These are phyloP conservation scores for Microctonus aethiopoides DNA, from an alignment of 2,888 invertebrate species.

Conservation along the genomic window DNA sequence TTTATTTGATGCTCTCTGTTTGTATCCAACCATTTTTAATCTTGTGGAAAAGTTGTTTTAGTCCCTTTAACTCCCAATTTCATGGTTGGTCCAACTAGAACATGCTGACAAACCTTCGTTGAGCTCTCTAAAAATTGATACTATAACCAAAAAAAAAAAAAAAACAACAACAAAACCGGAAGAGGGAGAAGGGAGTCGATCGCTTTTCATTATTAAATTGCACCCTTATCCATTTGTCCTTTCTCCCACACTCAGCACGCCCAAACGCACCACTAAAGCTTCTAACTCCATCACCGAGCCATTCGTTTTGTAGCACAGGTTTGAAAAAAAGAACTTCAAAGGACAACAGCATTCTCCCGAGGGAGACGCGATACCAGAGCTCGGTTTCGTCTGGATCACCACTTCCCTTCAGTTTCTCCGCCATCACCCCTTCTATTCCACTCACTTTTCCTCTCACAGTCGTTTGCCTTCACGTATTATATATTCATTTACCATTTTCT, in stretches of 20 bases:
- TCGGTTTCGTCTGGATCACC: slow-evolving; percentile 27
- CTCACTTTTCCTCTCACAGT: slow-evolving; percentile 3
- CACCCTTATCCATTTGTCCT: slow-evolving; percentile 36
- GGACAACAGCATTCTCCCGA: slow-evolving; percentile 41
- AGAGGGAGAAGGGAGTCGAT: slow-evolving; percentile 15
- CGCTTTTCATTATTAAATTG: slow-evolving; percentile 40
- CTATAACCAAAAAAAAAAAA: slow-evolving; percentile 11
- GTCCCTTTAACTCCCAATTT: not conserved
- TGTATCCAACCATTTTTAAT: too few species aligned
- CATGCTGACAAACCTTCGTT: slow-evolving; percentile 12
- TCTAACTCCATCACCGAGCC: not conserved
- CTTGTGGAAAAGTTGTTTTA: too few species aligned
- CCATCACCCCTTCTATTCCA: slow-evolving; percentile 10
- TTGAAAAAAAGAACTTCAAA: slow-evolving; percentile 44
- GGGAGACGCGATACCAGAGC: slow-evolving; percentile 32
- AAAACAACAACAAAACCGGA: not conserved
- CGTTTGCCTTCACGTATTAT: slow-evolving; percentile 49
- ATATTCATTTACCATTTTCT: slow-evolving; percentile 63
- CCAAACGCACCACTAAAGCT: not conserved
- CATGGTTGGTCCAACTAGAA: not conserved
- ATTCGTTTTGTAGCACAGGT: slow-evolving; percentile 7
- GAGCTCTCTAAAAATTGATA: slow-evolving; percentile 4
- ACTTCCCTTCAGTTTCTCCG: slow-evolving; percentile 25
- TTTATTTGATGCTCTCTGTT: too few species aligned
- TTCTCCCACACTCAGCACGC: slow-evolving; percentile 21